Percentiles rank a stretch among this genome's conserved stretches.
Evolutionary conservation across 2,113 vertebrate genomes (phyloP).

Genomic region (Takifugu flavidus): DNA sequence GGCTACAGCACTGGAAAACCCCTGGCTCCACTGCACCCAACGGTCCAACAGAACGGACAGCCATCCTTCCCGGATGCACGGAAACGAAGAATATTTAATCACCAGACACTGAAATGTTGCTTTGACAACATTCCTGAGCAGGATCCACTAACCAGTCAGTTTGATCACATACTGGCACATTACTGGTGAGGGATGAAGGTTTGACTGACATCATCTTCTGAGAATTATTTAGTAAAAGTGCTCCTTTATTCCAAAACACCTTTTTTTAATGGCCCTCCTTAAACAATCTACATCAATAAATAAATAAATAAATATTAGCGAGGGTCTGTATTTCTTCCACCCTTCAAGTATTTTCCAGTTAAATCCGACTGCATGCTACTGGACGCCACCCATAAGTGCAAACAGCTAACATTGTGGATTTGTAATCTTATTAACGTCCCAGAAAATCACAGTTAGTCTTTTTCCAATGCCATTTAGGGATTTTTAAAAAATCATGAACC

Average conservation of each 20-base stretch:
- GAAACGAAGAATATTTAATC: constrained; percentile 33
- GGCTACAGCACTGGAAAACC: constrained; percentile 2
- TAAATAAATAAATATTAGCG: not conserved
- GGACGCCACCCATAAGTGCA: constrained; percentile 62
- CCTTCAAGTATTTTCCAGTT: constrained; percentile 37
- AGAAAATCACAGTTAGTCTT: constrained; percentile 59
- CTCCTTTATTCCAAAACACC: constrained; percentile 44
- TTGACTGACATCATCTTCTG: constrained; percentile 16
- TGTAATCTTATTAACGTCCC: constrained; percentile 49
- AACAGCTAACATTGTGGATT: constrained; percentile 36
- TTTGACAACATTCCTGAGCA: constrained; percentile 4
- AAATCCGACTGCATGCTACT: constrained; percentile 52
- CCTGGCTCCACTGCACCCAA: constrained; percentile 54
- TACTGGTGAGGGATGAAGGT: constrained; percentile 7
- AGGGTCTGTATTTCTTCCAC: constrained; percentile 9
- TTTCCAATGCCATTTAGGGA: constrained; percentile 69
- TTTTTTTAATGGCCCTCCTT: not conserved
- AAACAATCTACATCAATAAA: not conserved
- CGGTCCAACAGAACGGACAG: constrained; percentile 40
- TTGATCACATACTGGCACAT: constrained; percentile 11
- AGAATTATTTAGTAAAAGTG: constrained; percentile 65
- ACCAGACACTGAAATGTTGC: constrained; percentile 14
- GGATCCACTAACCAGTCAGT: constrained; percentile 3
- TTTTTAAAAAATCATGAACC: constrained; percentile 68
- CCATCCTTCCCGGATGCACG: constrained; percentile 23